These are phyloP conservation scores for Octomys mimax DNA, from an alignment of 2,797 vertebrate genomes.

Conservation along the genomic window DNA sequence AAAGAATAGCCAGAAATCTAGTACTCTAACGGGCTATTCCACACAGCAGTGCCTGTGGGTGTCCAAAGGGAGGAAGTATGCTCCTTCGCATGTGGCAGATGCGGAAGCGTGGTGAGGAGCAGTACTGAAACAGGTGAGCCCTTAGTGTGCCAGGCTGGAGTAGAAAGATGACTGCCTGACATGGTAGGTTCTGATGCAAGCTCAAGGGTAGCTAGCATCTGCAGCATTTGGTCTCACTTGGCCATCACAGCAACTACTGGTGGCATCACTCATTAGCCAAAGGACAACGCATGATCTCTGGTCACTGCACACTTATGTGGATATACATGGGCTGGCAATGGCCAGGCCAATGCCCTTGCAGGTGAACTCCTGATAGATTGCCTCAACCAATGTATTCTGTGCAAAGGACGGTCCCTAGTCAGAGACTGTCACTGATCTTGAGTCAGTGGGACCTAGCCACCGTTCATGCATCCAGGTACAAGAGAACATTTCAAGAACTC, in stretches of 20 bases:
- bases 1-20: constrained; percentile 55
- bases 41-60: accelerated
- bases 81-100: background rate
- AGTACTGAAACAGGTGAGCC: background rate
- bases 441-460: background rate
- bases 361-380: background rate
- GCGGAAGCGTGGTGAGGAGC: background rate
- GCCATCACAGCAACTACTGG: background rate
- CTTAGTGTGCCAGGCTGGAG: background rate
- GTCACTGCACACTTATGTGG: background rate
- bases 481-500: background rate
- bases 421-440: background rate
- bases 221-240: background rate
- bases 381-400: background rate
- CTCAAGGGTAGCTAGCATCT: background rate
- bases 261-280: background rate
- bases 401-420: background rate
- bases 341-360: background rate
- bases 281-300: background rate
- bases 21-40: background rate
- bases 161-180: background rate
- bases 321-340: background rate
- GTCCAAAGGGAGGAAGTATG: background rate
- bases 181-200: background rate
- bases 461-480: background rate